These are phyloP conservation scores for Sparus aurata DNA, from an alignment of 2,797 vertebrate species.

Conservation along the genomic window DNA sequence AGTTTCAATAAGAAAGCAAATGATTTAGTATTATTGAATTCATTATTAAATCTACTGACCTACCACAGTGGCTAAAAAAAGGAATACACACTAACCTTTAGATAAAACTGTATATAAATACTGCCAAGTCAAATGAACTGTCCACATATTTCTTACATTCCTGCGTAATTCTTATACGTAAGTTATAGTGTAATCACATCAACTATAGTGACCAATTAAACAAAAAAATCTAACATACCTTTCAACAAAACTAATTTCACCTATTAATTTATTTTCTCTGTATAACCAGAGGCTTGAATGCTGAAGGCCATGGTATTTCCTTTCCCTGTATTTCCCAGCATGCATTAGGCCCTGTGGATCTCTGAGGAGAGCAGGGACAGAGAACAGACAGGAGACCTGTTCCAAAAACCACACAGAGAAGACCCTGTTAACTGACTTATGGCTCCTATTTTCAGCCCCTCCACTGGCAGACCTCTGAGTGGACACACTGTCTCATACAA, in stretches of 20 bases:
- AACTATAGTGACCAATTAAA: neutral
- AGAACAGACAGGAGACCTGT: slow-evolving; percentile 82
- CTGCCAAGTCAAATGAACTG: neutral
- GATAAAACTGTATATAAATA: neutral
- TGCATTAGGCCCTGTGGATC: slow-evolving; percentile 65
- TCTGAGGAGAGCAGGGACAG: slow-evolving; percentile 68
- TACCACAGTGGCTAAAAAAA: neutral
- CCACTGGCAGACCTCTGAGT: slow-evolving; percentile 57
- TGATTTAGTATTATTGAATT: slow-evolving; percentile 17
- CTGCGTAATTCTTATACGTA: neutral
- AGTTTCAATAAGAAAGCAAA: slow-evolving; percentile 27
- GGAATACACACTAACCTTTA: neutral
- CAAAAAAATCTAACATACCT: neutral
- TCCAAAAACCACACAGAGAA: slow-evolving; percentile 80
- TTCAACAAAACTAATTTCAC: slow-evolving; percentile 12
- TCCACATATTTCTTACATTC: neutral
- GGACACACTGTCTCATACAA: slow-evolving; percentile 64
- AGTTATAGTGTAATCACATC: neutral
- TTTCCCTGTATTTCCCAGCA: slow-evolving; percentile 72
- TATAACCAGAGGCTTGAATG: slow-evolving; percentile 37
- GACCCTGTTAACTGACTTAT: slow-evolving; percentile 74
- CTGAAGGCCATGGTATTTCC: slow-evolving; percentile 72
- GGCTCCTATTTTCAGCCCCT: slow-evolving; percentile 69
- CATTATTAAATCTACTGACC: neutral
- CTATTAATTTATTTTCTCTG: slow-evolving; percentile 25